Evolutionary conservation across 2,797 vertebrate genomes (phyloP).

Genomic region (Urosaurus nigricauda): DNA sequence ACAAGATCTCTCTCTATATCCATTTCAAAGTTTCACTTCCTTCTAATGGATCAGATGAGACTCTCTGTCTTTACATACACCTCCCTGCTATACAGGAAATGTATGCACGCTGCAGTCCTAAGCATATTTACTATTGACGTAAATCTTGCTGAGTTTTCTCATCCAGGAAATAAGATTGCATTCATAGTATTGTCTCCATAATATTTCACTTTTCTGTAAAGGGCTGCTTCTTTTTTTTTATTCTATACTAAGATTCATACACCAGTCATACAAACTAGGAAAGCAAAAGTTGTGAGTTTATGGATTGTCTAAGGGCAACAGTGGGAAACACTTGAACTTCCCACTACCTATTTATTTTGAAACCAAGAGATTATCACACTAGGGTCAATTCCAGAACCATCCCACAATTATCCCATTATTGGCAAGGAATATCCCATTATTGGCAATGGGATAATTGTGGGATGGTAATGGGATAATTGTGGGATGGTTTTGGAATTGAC

Average conservation of each 20-base stretch:
- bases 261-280: not conserved
- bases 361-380: too few species aligned
- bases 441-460: too few species aligned
- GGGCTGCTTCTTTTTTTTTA: not conserved
- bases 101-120: not conserved
- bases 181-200: too few species aligned
- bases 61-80: not conserved
- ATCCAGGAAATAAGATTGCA: not conserved
- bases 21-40: not conserved
- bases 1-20: too few species aligned
- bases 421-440: too few species aligned
- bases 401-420: too few species aligned
- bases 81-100: not conserved
- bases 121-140: not conserved
- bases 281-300: not conserved
- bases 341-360: not conserved
- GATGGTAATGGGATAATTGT: too few species aligned
- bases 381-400: too few species aligned
- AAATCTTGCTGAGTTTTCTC: not conserved
- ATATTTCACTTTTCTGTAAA: not conserved
- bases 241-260: not conserved
- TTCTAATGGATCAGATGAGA: not conserved
- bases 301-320: too few species aligned
- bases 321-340: too few species aligned
- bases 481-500: too few species aligned